Evolutionary conservation across 2,888 invertebrate species (phyloP), one percentile per base, ranked within the genome.

Genomic region (Elysia crispata): DNA sequence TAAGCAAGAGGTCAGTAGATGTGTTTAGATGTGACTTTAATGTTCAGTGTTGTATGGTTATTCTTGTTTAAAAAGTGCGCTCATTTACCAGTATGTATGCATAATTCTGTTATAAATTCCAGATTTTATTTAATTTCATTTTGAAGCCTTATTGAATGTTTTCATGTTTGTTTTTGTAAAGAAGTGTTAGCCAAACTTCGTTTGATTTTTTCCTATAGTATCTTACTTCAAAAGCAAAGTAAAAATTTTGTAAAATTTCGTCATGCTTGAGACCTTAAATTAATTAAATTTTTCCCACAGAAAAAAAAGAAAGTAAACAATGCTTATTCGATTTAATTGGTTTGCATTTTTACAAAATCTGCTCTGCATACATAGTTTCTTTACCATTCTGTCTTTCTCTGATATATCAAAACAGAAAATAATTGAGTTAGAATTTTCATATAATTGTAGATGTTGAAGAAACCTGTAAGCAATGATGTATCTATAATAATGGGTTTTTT

Each of bases 1-100:
- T n/a, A 80, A 80, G 33, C 80, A 80, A 25, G 80, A 80, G 80
- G 80, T 80, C 41, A 25, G 49, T 6, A 13, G 8, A 20, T 1
- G 5, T 70, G n/a, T 33, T 33, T 5, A 41, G 20, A 3, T 8
- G 5, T 18, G 5, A 20, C 8, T 15, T 6, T 18, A 64, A n/a
- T 64, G 11, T 18, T 20, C 11, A n/a, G n/a, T 15, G 54, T 18
- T 15, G 18, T 15, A 15, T 15, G 13, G 13, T 54, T 54, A 54
- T 54, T 54, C 15, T 54, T 54, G 54, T 54, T 54, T 15, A 13
- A 15, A 13, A 15, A 54, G 18, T 54, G 13, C 15, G 54, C 15
- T 25, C 6, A n/a, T 23, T 23, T 13, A 23, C 13, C 15, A 13
- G 25, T 20, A 8, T 28, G 20, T 67, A 20, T 20, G 5, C 25